phyloP scores from a whole-genome alignment of 2,888 invertebrate species.

The Drosophila recens region DNA sequence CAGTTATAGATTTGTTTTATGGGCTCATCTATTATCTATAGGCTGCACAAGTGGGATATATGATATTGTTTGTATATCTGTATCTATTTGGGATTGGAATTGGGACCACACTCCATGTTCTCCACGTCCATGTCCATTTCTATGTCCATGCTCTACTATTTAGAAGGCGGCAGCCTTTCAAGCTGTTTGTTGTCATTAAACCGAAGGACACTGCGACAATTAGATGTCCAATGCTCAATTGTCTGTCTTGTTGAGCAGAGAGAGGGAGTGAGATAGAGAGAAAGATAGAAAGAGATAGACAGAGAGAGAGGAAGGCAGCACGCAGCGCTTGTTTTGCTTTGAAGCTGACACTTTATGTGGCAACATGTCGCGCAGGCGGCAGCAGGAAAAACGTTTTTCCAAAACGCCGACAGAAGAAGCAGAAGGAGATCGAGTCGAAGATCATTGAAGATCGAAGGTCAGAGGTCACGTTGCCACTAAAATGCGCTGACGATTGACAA shows the following conservation, averaged over 20 bases:
- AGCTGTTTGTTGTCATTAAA: slow-evolving; percentile 60
- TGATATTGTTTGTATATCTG: slow-evolving; percentile 8
- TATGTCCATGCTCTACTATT: slow-evolving; percentile 1
- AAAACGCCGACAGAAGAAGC: slow-evolving; percentile 27
- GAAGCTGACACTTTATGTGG: slow-evolving; percentile 77
- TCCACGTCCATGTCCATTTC: slow-evolving; percentile 2
- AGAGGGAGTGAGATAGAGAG: not conserved
- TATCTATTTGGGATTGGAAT: not conserved
- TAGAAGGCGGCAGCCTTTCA: slow-evolving; percentile 49
- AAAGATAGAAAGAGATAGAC: not conserved
- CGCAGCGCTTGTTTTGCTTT: slow-evolving; percentile 66
- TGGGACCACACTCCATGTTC: slow-evolving; percentile 44
- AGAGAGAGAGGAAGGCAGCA: slow-evolving; percentile 45
- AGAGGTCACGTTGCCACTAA: slow-evolving; percentile 53
- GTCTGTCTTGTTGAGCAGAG: not conserved
- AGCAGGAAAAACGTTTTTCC: slow-evolving; percentile 19
- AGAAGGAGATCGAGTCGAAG: slow-evolving; percentile 7
- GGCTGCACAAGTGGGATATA: slow-evolving; percentile 21
- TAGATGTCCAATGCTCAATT: slow-evolving; percentile 47
- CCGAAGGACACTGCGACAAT: slow-evolving; percentile 78
- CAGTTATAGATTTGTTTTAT: not conserved
- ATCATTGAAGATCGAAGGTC: slow-evolving; percentile 67
- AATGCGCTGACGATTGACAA: slow-evolving; percentile 70
- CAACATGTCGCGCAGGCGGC: slow-evolving; percentile 68
- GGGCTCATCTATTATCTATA: slow-evolving; percentile 4